Conservation (phyloP, 2,888 invertebrate genomes). For the Hesperia comma region DNA sequence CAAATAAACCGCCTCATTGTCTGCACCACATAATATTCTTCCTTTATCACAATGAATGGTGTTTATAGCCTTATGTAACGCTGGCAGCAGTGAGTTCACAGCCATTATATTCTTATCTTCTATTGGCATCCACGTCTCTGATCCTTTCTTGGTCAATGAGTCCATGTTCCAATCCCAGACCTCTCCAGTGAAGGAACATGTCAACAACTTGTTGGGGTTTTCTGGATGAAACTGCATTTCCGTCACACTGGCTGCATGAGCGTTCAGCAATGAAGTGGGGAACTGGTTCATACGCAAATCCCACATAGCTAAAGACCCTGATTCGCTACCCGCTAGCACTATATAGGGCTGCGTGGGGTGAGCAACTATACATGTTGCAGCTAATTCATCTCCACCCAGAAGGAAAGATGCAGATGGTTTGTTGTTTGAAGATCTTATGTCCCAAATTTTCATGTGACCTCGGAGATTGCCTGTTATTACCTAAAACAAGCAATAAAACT, state of each 20-base stretch:
- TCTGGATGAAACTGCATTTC: conserved; percentile 95
- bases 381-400: conserved; percentile 88
- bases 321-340: conserved; percentile 92
- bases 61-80: conserved; percentile 91
- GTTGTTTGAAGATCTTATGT: conserved; percentile 86
- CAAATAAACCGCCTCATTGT: conserved; percentile 94
- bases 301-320: conserved; percentile 95
- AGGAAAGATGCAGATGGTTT: conserved; percentile 88
- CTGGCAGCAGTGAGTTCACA: conserved; percentile 89
- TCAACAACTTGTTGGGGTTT: conserved; percentile 92
- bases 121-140: conserved; percentile 86
- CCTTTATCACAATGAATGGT: conserved; percentile 90
- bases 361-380: conserved; percentile 89
- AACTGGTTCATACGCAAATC: conserved; percentile 93
- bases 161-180: conserved; percentile 95
- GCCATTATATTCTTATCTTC: conserved; percentile 87
- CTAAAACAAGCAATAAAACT: conserved; percentile 62
- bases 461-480: conserved; percentile 93
- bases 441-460: conserved; percentile 96
- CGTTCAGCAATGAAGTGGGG: conserved; percentile 92
- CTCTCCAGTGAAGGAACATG: conserved; percentile 91
- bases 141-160: conserved; percentile 68
- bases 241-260: conserved; percentile 89
- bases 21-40: conserved; percentile 91
- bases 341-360: conserved; percentile 96